phyloP scores from a whole-genome alignment of 2,797 vertebrate genomes.

The Rhadinocentrus ornatus region DNA sequence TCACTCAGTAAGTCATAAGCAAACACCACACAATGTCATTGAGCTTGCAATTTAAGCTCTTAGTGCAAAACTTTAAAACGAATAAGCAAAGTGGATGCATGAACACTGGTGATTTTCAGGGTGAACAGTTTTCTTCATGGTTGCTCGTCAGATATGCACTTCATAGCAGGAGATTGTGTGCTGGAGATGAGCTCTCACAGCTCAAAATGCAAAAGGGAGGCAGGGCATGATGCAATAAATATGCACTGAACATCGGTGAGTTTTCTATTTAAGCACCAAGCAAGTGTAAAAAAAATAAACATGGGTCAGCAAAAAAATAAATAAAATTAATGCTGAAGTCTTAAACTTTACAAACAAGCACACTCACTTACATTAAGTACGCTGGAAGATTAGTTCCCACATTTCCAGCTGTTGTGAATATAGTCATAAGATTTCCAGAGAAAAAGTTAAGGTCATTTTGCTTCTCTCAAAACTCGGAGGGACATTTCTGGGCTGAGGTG shows the following conservation, averaged over 20 bases:
- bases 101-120: background rate
- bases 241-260: background rate
- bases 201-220: background rate
- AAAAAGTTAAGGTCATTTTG: background rate
- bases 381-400: background rate
- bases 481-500: background rate
- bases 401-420: background rate
- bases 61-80: background rate
- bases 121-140: background rate
- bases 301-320: background rate
- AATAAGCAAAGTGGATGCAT: background rate
- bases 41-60: background rate
- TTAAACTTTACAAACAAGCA: background rate
- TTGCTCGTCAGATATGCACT: background rate
- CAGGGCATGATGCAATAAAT: background rate
- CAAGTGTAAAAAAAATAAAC: background rate
- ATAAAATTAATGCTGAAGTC: too few species aligned
- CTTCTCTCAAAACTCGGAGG: background rate
- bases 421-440: background rate
- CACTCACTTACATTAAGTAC: background rate
- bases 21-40: background rate
- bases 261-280: background rate
- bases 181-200: background rate
- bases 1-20: slow-evolving; percentile 87
- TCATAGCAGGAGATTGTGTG: background rate